Conservation (phyloP, 2,113 vertebrate species). For the Eidolon helvum region DNA sequence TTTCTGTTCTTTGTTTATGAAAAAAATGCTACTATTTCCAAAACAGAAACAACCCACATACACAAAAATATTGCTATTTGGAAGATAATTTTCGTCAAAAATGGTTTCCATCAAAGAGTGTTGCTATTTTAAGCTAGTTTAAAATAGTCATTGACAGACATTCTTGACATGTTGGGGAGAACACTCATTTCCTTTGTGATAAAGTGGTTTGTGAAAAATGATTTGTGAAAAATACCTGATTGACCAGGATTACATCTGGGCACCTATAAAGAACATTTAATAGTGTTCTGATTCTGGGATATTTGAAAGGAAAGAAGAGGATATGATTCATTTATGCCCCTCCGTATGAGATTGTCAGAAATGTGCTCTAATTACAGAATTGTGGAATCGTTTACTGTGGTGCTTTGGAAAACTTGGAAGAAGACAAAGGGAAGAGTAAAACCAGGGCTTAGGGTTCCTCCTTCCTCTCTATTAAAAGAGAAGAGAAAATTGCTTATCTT, state of each 20-base stretch:
- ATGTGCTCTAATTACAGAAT: background rate
- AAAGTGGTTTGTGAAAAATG: background rate
- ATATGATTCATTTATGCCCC: background rate
- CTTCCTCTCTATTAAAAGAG: background rate
- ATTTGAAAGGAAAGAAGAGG: background rate
- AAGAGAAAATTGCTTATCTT: background rate
- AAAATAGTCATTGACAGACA: background rate
- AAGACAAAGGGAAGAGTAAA: background rate
- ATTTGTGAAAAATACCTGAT: background rate
- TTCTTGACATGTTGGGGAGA: background rate
- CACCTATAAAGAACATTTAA: background rate
- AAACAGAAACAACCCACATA: background rate
- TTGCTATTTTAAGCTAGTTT: background rate
- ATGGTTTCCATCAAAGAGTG: background rate
- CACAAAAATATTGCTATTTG: background rate
- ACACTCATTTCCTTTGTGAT: background rate
- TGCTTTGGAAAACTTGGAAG: background rate
- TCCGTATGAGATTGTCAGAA: background rate
- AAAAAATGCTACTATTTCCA: background rate
- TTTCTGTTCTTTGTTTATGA: background rate
- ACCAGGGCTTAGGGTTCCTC: background rate
- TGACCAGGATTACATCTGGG: background rate
- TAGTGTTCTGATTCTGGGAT: background rate
- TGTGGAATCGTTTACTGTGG: background rate
- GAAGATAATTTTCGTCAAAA: slow-evolving; percentile 6